Conservation (phyloP, 2,797 vertebrate species). For the Pterois miles region DNA sequence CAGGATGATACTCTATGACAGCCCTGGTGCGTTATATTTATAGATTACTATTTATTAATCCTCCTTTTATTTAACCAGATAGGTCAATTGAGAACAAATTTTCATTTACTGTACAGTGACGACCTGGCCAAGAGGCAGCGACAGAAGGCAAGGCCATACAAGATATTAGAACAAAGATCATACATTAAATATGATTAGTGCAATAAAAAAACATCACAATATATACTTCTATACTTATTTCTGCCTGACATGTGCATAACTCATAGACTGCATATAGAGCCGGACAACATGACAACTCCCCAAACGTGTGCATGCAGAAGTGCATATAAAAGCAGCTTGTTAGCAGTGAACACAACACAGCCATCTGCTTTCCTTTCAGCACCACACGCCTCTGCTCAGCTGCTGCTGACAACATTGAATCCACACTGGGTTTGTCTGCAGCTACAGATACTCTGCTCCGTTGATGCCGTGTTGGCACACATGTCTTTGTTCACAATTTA, state of each 20-base stretch:
- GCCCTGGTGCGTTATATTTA: background rate
- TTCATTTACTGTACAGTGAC: no score
- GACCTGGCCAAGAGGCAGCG: no score
- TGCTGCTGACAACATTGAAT: slow-evolving; percentile 7
- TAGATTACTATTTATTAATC: background rate
- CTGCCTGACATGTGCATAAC: background rate
- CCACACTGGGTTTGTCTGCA: background rate
- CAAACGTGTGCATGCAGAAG: no score
- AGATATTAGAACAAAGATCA: no score
- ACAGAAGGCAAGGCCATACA: no score
- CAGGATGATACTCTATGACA: no score
- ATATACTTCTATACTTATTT: no score
- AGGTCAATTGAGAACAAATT: no score
- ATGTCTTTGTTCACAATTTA: background rate
- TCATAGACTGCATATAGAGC: background rate
- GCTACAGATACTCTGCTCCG: background rate
- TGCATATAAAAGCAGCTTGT: background rate
- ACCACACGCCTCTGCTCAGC: slow-evolving; percentile 18
- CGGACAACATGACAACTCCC: no score
- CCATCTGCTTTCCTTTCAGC: slow-evolving; percentile 35
- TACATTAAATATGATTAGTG: no score
- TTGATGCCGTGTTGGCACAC: background rate
- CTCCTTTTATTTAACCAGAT: no score
- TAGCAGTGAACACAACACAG: background rate
- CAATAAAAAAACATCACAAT: no score